Evolutionary conservation across 2,113 vertebrate genomes (phyloP), one percentile per base, ranked within the genome.

Genomic region (Entomyzon cyanotis): DNA sequence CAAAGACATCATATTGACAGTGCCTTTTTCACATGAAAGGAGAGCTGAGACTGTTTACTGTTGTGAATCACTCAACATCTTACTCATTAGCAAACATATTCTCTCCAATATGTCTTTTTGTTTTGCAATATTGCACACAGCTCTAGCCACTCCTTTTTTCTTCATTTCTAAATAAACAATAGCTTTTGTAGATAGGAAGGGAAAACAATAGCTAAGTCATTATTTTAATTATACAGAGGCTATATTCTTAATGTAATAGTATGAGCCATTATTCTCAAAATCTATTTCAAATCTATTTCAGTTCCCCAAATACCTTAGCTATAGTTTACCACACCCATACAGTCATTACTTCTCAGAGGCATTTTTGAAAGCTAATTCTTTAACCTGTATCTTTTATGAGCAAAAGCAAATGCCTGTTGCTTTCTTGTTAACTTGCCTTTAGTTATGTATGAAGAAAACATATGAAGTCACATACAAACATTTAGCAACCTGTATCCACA

Each of bases 81-180:
- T 90, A 22, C 33, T 89, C 69, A 79, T 79, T 91, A 78, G 53
- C 60, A 95, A 92, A 93, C 46, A 65, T n/a, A 58, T 30, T 78
- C 64, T 75, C 37, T 83, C 50, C 28, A 79, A 55, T 49, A 39
- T 67, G 18, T 89, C 49, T 83, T 93, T 75, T 71, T 75, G 11
- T 82, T 88, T 92, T 78, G 47, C 86, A 88, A 37, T 91, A 89
- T 52, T 53, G 33, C 50, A 81, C 24, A 68, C 17, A 75, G 47
- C 22, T 91, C 49, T 37, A 80, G 27, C 8, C 15, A 20, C 58
- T 49, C 31, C 83, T 62, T 67, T 60, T 73, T 84, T n/a, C 30
- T 80, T 83, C 22, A 62, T 11, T 95, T 80, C 64, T 73, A 95
- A 94, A 84, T 64, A 96, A 94, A 91, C 55, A 95, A 69, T 58